Evolutionary conservation across 2,113 vertebrate species (phyloP).

Genomic region (Melierax canorus): DNA sequence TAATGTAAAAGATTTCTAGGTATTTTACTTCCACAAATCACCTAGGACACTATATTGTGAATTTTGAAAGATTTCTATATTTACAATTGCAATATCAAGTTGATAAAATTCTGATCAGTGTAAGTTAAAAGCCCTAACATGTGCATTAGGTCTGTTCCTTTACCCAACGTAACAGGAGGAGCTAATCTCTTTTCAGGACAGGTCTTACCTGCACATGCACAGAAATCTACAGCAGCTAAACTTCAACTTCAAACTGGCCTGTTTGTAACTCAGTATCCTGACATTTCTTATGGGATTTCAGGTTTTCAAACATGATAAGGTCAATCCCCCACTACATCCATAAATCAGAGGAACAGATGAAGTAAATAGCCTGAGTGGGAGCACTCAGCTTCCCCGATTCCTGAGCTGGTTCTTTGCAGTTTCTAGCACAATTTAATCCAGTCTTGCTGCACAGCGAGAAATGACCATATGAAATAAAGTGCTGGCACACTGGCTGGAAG

Average conservation of each 20-base stretch:
- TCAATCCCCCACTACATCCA: neutral
- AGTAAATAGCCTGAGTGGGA: neutral
- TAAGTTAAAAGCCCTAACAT: neutral
- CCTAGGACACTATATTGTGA: neutral
- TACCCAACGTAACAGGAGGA: neutral
- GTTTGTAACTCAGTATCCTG: neutral
- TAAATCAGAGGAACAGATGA: neutral
- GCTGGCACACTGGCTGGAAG: accelerated
- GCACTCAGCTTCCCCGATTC: neutral
- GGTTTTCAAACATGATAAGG: neutral
- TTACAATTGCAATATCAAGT: neutral
- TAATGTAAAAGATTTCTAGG: neutral
- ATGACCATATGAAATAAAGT: neutral
- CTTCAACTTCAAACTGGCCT: neutral
- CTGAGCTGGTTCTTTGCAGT: neutral
- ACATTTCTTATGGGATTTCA: neutral
- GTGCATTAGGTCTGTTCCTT: neutral
- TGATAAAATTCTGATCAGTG: neutral
- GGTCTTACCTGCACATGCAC: neutral
- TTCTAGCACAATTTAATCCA: neutral
- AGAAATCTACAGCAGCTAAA: neutral
- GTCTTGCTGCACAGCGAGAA: neutral
- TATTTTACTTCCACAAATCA: neutral
- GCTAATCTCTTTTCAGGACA: neutral
- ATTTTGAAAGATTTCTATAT: neutral